These are phyloP conservation scores for Dendroctonus valens DNA, from an alignment of 1,140 invertebrate species.

Conservation along the genomic window DNA sequence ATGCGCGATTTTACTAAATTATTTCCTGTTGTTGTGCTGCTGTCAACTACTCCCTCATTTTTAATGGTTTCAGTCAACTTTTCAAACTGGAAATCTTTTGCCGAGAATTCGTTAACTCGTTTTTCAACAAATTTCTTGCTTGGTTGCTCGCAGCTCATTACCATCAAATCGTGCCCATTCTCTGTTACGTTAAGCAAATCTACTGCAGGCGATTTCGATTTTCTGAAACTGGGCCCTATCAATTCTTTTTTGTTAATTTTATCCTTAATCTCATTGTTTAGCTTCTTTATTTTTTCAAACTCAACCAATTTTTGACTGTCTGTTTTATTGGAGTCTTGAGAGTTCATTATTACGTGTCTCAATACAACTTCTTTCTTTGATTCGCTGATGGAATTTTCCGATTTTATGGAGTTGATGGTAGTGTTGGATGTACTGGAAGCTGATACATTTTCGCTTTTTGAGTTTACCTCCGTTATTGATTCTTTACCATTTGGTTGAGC, in stretches of 20 bases:
- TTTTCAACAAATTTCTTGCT: conserved; percentile 16
- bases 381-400: background rate
- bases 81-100: background rate
- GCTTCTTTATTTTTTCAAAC: conserved; percentile 20
- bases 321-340: conserved; percentile 25
- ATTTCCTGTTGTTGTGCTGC: background rate
- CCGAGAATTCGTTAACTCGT: conserved; percentile 21
- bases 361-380: conserved; percentile 1
- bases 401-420: too few relatives aligned
- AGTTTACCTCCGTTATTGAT: background rate
- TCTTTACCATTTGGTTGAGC: too few relatives aligned
- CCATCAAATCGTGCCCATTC: background rate
- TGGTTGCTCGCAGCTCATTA: background rate
- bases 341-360: conserved; percentile 23
- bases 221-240: conserved; percentile 8
- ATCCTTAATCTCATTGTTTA: conserved; percentile 21
- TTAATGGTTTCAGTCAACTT: background rate
- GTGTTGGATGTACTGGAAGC: too few relatives aligned
- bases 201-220: background rate
- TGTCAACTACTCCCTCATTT: background rate
- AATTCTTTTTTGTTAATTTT: conserved; percentile 24
- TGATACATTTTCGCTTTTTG: background rate
- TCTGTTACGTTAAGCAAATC: background rate
- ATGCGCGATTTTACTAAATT: conserved; percentile 16
- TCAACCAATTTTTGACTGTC: conserved; percentile 25